Conservation (phyloP, 1,140 invertebrate genomes). For the Lepidurus couesii region DNA sequence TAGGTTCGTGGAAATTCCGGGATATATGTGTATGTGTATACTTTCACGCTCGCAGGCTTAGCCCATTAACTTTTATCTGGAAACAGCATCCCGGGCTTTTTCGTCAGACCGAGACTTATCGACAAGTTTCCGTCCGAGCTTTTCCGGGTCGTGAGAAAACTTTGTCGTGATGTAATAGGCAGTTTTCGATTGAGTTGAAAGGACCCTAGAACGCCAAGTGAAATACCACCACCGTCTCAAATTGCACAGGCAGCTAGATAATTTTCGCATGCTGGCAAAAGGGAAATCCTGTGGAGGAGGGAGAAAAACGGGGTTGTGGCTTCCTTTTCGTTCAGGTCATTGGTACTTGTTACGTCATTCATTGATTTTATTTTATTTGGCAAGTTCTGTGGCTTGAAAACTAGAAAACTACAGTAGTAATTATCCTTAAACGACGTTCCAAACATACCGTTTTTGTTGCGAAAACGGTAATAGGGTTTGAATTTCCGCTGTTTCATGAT, state of each 20-base stretch:
- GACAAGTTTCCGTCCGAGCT: slow-evolving; percentile 6
- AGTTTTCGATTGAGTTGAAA: neutral
- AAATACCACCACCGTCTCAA: neutral
- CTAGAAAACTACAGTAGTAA: no score
- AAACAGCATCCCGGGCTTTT: neutral
- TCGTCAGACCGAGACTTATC: neutral
- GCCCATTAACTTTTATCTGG: neutral
- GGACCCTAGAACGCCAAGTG: neutral
- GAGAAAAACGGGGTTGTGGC: neutral
- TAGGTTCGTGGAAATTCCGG: neutral
- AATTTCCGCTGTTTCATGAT: no score
- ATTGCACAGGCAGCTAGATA: neutral
- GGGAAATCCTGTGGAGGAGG: slow-evolving; percentile 12
- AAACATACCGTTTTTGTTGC: no score
- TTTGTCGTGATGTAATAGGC: slow-evolving; percentile 8
- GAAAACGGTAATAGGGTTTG: no score
- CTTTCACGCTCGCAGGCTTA: neutral
- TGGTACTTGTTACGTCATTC: neutral
- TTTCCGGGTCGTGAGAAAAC: slow-evolving; percentile 6
- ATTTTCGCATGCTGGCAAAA: slow-evolving; percentile 8
- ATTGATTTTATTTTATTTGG: no score
- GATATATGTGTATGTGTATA: neutral
- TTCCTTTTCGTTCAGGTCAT: neutral
- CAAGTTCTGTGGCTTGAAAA: no score
- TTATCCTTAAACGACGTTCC: no score